Evolutionary conservation across 64 coral and sea anemone genomes (phyloP), one percentile per base, ranked within the genome.

Genomic region (Pachyseris speciosa): DNA sequence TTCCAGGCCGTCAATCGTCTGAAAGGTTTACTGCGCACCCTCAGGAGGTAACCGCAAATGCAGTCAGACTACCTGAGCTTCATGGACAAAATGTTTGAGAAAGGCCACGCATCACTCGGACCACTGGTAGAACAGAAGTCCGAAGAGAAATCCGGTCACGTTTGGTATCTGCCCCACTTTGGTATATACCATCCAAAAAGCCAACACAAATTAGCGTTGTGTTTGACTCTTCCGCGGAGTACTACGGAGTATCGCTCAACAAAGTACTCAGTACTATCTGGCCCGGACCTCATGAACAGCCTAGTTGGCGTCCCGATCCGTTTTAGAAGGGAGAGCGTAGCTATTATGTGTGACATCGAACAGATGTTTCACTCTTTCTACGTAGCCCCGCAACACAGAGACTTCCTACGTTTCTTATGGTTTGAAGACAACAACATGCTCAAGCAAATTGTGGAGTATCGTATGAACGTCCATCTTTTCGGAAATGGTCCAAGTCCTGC

Each of bases 151-250:
- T 20, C 28, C 7, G 71, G 86, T 40, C 27, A 77, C 15, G 7
- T 77, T 2, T 88, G 69, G 50, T 77, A 88, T 31, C 30, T 88
- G 3, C 72, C 71, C 1, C 67, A 58, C 28, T 87, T 87, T 29
- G 40, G 66, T 37, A 51, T 60, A 11, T 87, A 87, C 22, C 84
- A 87, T 30, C 41, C 65, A 6, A 87, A 47, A 53, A 87, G 68
- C 37, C 12, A 11, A 13, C n/a, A 36, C 16, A 38, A 49, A n/a
- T n/a, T n/a, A n/a, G n/a, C n/a, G n/a, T n/a, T n/a, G n/a, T n/a
- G n/a, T n/a, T n/a, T n/a, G n/a, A 87, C 37, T 73, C 67, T 17
- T 72, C 67, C 0, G 43, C 47, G 5, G 85, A 87, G 65, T 73
- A 36, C 20, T 9, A 37, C 22, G 85, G 85, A 1, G 29, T 38